Evolutionary conservation across 2,888 invertebrate genomes (phyloP).

Genomic region (Pseudanteris insignis): DNA sequence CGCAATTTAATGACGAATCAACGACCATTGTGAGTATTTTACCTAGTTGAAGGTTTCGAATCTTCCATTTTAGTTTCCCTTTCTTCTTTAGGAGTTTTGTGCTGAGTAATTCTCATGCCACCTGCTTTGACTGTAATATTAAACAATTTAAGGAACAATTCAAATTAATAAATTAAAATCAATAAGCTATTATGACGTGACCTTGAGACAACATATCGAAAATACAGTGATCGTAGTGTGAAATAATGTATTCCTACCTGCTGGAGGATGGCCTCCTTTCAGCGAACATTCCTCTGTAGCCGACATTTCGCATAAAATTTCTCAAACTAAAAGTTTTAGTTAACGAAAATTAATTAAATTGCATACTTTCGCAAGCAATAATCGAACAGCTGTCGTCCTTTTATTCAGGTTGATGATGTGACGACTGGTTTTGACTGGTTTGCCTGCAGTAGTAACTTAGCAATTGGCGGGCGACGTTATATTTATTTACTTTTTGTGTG

Average conservation of each 20-base stretch:
- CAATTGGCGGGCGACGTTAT: too few species aligned
- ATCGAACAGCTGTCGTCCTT: not conserved
- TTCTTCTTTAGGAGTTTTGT: conserved; percentile 76
- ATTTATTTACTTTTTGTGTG: too few species aligned
- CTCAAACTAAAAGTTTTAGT: not conserved
- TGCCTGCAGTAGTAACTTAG: too few species aligned
- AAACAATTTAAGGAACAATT: not conserved
- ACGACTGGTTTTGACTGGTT: not conserved
- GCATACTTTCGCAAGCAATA: not conserved
- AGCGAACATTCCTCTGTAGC: conserved; percentile 76
- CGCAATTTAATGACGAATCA: not conserved
- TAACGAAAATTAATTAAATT: not conserved
- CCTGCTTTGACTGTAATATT: conserved; percentile 86
- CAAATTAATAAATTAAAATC: not conserved
- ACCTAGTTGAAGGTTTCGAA: conserved; percentile 73
- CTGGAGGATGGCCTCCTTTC: conserved; percentile 90
- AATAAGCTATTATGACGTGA: too few species aligned
- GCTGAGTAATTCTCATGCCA: conserved; percentile 91
- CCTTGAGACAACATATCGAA: too few species aligned
- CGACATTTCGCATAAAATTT: conserved; percentile 65
- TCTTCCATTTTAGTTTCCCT: conserved; percentile 70
- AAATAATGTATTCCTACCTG: too few species aligned
- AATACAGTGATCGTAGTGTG: too few species aligned
- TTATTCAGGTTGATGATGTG: not conserved
- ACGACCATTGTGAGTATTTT: conserved; percentile 28